phyloP scores from a whole-genome alignment of 2,888 invertebrate species.

The Lottia scabra region DNA sequence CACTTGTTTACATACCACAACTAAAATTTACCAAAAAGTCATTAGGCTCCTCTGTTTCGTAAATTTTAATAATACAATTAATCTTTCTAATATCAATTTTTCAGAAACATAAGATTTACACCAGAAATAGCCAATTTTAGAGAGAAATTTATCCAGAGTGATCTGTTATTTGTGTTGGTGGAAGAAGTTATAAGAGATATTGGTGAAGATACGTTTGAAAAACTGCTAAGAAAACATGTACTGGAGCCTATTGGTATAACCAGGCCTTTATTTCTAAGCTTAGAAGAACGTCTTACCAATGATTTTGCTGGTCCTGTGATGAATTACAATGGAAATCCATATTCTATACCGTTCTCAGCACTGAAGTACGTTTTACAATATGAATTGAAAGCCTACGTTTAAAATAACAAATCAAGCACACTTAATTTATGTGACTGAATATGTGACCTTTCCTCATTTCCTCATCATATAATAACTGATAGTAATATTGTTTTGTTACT shows the following conservation, averaged over 20 bases:
- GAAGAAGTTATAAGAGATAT: slow-evolving; percentile 48
- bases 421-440: too few relatives aligned
- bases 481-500: too few relatives aligned
- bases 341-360: slow-evolving; percentile 19
- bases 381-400: too few relatives aligned
- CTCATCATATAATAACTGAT: too few relatives aligned
- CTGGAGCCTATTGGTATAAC: slow-evolving; percentile 44
- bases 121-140: slow-evolving; percentile 45
- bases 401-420: too few relatives aligned
- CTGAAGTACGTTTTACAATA: slow-evolving; percentile 15
- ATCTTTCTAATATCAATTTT: too few relatives aligned
- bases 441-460: too few relatives aligned
- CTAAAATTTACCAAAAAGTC: too few relatives aligned
- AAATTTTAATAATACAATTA: too few relatives aligned
- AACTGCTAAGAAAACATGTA: slow-evolving; percentile 42
- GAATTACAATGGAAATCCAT: slow-evolving; percentile 12
- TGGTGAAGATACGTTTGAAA: slow-evolving; percentile 44
- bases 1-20: too few relatives aligned
- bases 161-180: slow-evolving; percentile 53
- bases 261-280: slow-evolving; percentile 28
- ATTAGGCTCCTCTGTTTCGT: too few relatives aligned
- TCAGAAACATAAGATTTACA: slow-evolving; percentile 48
- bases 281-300: slow-evolving; percentile 9
- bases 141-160: slow-evolving; percentile 49
- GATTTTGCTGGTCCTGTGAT: slow-evolving; percentile 21